A percentile compares a stretch with the other conserved stretches of the same genome.
phyloP scores from a whole-genome alignment of 92 coral and sea anemone genomes.

The Bergia puertoricense region DNA sequence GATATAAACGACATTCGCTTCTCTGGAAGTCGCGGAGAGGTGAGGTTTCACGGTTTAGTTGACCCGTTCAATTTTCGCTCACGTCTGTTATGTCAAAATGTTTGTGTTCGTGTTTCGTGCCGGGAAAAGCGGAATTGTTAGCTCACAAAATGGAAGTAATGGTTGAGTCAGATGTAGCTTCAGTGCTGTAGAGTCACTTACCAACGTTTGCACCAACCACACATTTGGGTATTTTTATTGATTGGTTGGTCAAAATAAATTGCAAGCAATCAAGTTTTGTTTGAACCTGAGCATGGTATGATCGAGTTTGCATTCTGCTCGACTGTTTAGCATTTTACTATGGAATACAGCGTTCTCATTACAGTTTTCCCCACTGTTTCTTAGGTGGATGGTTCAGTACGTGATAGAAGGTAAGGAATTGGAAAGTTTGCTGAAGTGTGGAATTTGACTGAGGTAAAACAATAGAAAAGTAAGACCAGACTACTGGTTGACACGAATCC shows the following conservation, averaged over 20 bases:
- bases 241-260: slow-evolving; percentile 22
- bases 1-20: slow-evolving; percentile 91
- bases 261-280: slow-evolving; percentile 31
- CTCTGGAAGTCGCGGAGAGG: slow-evolving; percentile 97
- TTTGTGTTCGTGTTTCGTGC: slow-evolving; percentile 47
- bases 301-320: slow-evolving; percentile 24
- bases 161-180: background rate
- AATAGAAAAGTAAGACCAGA: slow-evolving; percentile 29
- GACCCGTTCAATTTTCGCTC: slow-evolving; percentile 5
- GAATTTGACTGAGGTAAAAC: background rate
- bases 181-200: slow-evolving; percentile 11
- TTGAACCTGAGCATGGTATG: slow-evolving; percentile 29
- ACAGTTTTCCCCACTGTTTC: background rate
- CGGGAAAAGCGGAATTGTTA: slow-evolving; percentile 18
- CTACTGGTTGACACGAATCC: background rate
- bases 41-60: slow-evolving; percentile 73
- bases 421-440: background rate
- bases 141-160: background rate
- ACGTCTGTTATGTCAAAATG: slow-evolving; percentile 55
- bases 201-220: slow-evolving; percentile 38
- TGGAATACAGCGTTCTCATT: slow-evolving; percentile 31
- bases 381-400: slow-evolving; percentile 70
- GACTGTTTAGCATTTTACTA: slow-evolving; percentile 22
- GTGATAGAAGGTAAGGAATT: slow-evolving; percentile 74
- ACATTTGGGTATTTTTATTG: slow-evolving; percentile 31